phyloP scores from a whole-genome alignment of 2,888 invertebrate genomes.

The Philereme transversata region DNA sequence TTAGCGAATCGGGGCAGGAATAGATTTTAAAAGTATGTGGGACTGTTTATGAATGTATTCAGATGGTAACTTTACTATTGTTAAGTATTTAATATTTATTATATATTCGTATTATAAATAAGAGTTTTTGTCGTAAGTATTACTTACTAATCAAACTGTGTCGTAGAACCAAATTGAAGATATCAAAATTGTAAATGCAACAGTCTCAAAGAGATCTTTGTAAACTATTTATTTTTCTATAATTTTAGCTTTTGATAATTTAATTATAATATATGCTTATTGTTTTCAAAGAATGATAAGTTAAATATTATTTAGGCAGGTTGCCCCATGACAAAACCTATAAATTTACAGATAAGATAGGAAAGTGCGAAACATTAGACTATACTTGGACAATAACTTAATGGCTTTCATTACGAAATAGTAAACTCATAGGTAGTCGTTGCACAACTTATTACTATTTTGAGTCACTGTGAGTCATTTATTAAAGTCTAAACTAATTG shows the following conservation, averaged over 20 bases:
- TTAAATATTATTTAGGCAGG: constrained; percentile 40
- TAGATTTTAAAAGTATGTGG: constrained; percentile 53
- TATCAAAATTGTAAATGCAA: constrained; percentile 19
- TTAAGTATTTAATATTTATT: constrained; percentile 70
- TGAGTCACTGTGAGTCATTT: constrained; percentile 10
- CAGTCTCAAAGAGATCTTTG: constrained; percentile 39
- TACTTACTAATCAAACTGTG: constrained; percentile 52
- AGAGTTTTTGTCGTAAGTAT: constrained; percentile 64
- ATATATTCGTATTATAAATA: constrained; percentile 58
- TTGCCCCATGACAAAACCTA: constrained; percentile 37
- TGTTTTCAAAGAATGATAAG: constrained; percentile 1
- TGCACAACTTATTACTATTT: constrained; percentile 10
- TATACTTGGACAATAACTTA: constrained; percentile 79
- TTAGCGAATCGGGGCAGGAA: constrained; percentile 54
- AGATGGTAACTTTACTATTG: constrained; percentile 71
- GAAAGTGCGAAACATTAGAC: constrained; percentile 74
- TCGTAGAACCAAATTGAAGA: constrained; percentile 53
- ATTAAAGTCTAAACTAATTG: constrained; percentile 66
- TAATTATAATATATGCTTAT: constrained; percentile 3
- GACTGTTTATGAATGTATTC: constrained; percentile 62
- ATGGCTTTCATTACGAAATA: constrained; percentile 56
- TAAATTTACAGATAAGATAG: constrained; percentile 46
- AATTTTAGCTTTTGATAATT: constrained; percentile 5
- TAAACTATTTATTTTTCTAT: constrained; percentile 39
- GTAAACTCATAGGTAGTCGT: constrained; percentile 39